Evolutionary conservation across 2,888 invertebrate genomes (phyloP).

Genomic region (Calameuta filiformis): DNA sequence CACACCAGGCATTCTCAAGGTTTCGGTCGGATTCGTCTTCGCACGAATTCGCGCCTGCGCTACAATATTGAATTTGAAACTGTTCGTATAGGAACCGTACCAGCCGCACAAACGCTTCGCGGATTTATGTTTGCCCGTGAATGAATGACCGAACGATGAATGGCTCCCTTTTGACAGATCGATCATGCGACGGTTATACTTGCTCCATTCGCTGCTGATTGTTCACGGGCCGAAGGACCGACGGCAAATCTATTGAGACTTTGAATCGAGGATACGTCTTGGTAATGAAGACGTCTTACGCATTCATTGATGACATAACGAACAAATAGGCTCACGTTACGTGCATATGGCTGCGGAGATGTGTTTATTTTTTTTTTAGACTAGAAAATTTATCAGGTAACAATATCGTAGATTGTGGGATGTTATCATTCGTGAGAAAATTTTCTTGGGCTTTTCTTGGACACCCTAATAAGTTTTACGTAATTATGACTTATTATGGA

Average conservation of each 20-base stretch:
- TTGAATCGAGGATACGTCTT: background rate
- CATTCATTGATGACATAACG: background rate
- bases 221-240: background rate
- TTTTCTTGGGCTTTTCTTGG: too few species aligned
- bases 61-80: conserved; percentile 47
- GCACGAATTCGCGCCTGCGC: conserved; percentile 45
- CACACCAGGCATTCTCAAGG: background rate
- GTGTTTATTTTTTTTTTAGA: too few species aligned
- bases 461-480: too few species aligned
- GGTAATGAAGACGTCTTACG: background rate
- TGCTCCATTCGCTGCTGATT: background rate
- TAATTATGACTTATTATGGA: too few species aligned
- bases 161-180: background rate
- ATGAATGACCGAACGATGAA: conserved; percentile 11
- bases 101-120: background rate
- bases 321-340: background rate
- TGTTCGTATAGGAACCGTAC: conserved; percentile 10
- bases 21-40: background rate
- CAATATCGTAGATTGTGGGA: too few species aligned
- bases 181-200: background rate
- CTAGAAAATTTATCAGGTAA: too few species aligned
- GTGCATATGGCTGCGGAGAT: background rate
- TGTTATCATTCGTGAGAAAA: too few species aligned
- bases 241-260: background rate
- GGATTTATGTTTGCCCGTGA: conserved; percentile 1